Evolutionary conservation across 2,797 vertebrate genomes (phyloP).

Genomic region (Cyclopterus lumpus): DNA sequence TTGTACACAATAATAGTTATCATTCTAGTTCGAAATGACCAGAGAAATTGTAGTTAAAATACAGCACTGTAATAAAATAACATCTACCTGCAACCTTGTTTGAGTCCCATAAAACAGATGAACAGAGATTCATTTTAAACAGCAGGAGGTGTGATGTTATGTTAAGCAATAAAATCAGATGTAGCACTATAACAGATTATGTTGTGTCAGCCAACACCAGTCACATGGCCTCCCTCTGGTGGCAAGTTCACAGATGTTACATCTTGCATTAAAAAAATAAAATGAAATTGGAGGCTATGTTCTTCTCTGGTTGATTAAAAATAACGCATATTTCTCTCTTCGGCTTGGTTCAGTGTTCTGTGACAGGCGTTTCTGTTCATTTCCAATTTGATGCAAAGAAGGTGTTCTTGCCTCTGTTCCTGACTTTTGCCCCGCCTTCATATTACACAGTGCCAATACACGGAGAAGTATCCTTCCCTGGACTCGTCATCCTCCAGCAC

Average conservation of each 20-base stretch:
- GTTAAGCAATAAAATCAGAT: conserved; percentile 65
- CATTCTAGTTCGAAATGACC: conserved; percentile 72
- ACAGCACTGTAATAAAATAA: conserved; percentile 84
- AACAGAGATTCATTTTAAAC: conserved; percentile 53
- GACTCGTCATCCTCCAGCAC: conserved; percentile 62
- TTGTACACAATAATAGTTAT: conserved; percentile 69
- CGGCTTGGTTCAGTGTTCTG: conserved; percentile 58
- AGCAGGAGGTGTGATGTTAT: conserved; percentile 58
- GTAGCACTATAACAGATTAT: conserved; percentile 49
- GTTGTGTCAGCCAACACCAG: conserved; percentile 58
- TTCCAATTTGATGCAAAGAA: conserved; percentile 68
- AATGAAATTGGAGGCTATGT: conserved; percentile 42
- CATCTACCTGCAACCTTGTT: conserved; percentile 74
- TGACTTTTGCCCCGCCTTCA: conserved; percentile 54
- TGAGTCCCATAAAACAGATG: conserved; percentile 71
- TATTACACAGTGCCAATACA: conserved; percentile 64
- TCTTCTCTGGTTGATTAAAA: conserved; percentile 65
- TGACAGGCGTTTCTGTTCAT: conserved; percentile 55
- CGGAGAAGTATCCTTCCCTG: conserved; percentile 63
- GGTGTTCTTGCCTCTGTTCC: conserved; percentile 61
- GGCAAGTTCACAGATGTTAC: conserved; percentile 61
- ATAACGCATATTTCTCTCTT: conserved; percentile 45
- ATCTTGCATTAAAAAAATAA: conserved; percentile 36
- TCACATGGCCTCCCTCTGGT: conserved; percentile 63
- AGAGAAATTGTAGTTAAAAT: conserved; percentile 81